phyloP scores from a whole-genome alignment of 2,797 vertebrate species.

The Todus mexicanus region DNA sequence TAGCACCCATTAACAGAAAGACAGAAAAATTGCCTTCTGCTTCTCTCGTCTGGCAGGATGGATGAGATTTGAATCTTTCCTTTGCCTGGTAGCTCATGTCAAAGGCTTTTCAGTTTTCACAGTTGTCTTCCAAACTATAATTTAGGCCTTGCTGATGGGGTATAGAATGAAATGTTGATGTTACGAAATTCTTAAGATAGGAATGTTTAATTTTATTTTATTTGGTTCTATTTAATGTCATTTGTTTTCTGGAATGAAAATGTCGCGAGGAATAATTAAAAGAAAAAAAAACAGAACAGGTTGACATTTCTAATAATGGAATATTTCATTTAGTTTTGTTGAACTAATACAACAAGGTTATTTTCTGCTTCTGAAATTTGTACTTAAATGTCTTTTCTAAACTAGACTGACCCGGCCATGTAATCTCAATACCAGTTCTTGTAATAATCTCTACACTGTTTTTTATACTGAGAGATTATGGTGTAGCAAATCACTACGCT shows the following conservation, averaged over 20 bases:
- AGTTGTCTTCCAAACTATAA: background rate
- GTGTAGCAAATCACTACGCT: background rate
- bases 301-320: slow-evolving; percentile 22
- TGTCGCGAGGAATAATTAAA: background rate
- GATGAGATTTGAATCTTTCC: background rate
- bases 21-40: background rate
- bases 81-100: background rate
- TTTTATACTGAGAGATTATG: background rate
- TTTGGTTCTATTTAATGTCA: background rate
- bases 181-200: background rate
- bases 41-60: background rate
- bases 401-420: background rate
- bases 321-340: background rate
- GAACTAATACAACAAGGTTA: background rate
- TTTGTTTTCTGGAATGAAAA: background rate
- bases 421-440: background rate
- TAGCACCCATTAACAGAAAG: background rate
- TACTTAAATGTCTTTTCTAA: background rate
- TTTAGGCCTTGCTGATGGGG: background rate
- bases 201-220: background rate
- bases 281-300: background rate
- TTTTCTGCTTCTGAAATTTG: background rate
- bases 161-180: background rate
- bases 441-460: background rate
- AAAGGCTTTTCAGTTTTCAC: background rate